A percentile compares a stretch with the other conserved stretches of the same genome.
These are phyloP conservation scores for Meloidogyne chitwoodi DNA, from an alignment of 1,140 invertebrate genomes.

Conservation along the genomic window DNA sequence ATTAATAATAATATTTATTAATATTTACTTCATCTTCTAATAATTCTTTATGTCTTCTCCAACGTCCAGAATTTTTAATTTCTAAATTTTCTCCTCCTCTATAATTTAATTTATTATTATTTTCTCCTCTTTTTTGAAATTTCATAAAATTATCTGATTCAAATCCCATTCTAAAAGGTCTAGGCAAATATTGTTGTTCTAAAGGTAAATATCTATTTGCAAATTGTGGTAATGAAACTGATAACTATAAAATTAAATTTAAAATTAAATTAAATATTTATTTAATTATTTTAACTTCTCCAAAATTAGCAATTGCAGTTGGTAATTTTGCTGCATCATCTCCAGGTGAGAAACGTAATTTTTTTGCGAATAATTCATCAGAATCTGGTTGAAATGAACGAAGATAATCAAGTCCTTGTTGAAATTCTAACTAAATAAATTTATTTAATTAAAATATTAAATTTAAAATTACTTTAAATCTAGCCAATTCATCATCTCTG, in stretches of 20 bases:
- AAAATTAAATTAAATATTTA: not conserved
- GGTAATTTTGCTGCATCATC: constrained; percentile 58
- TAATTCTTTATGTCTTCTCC: constrained; percentile 6
- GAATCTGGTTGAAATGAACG: constrained; percentile 52
- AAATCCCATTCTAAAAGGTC: constrained; percentile 49
- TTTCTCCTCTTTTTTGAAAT: constrained; percentile 19
- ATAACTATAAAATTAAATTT: constrained; percentile 14
- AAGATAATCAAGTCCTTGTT: constrained; percentile 56
- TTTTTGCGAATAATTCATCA: constrained; percentile 56
- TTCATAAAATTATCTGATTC: constrained; percentile 48
- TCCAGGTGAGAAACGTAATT: constrained; percentile 56
- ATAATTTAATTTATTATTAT: not conserved
- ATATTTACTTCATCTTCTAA: constrained; percentile 9
- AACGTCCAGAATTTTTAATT: constrained; percentile 2
- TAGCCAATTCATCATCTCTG: constrained; percentile 51
- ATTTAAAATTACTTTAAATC: constrained; percentile 29
- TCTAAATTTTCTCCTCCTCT: not conserved
- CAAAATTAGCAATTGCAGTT: constrained; percentile 55
- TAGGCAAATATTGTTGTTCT: constrained; percentile 52
- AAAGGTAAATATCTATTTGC: constrained; percentile 52
- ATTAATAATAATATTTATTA: too few species aligned
- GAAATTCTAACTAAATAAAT: constrained; percentile 37
- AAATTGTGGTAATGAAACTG: constrained; percentile 55
- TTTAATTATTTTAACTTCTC: constrained; percentile 32
- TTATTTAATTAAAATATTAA: not conserved